Evolutionary conservation across 2,888 invertebrate species (phyloP).

Genomic region (Trachelus stipa): DNA sequence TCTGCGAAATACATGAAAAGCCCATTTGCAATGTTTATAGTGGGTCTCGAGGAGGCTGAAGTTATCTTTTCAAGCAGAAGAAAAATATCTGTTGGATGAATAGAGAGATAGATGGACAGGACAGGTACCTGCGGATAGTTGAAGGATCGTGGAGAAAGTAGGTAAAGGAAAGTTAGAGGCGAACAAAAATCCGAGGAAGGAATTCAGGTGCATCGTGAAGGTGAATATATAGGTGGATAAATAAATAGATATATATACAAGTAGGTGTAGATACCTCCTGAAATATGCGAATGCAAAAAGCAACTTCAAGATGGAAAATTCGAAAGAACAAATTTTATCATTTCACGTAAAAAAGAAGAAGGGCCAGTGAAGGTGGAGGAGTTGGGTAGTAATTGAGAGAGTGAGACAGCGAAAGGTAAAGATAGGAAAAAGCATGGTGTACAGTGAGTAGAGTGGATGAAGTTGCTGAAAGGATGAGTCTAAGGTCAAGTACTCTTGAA

Average conservation of each 20-base stretch:
- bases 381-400: background rate
- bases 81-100: background rate
- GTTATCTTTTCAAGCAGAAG: background rate
- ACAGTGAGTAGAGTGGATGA: background rate
- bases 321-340: constrained; percentile 21
- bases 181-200: background rate
- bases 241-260: constrained; percentile 12
- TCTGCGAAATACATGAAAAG: background rate
- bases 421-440: background rate
- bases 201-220: background rate
- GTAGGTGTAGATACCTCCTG: background rate
- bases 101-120: background rate
- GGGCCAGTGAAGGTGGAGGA: background rate
- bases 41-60: background rate
- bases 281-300: background rate
- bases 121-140: background rate
- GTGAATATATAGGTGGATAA: background rate
- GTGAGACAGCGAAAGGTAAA: background rate
- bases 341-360: constrained; percentile 8
- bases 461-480: constrained; percentile 2
- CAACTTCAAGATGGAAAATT: constrained; percentile 25
- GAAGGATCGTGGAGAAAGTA: background rate
- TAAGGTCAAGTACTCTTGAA: constrained; percentile 24
- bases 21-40: background rate
- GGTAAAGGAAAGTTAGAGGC: background rate